These are phyloP conservation scores for Daboia siamensis DNA, from an alignment of 2,113 vertebrate species.

Conservation along the genomic window DNA sequence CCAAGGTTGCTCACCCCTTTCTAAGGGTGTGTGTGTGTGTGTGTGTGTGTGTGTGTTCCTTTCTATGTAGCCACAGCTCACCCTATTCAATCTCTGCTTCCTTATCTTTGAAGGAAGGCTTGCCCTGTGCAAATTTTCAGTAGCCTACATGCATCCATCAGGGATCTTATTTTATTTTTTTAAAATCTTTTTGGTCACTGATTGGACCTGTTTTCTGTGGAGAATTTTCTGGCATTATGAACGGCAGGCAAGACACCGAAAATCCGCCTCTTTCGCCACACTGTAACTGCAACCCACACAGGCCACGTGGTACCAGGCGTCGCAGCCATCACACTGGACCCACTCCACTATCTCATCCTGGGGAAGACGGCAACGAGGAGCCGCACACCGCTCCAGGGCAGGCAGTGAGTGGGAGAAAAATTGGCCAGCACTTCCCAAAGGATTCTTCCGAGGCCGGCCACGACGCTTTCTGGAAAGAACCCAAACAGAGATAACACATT, in stretches of 20 bases:
- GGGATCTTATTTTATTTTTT: neutral
- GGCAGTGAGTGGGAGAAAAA: slow-evolving; percentile 57
- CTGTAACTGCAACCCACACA: slow-evolving; percentile 75
- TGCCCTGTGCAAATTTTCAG: neutral
- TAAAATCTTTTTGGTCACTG: neutral
- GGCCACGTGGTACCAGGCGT: slow-evolving; percentile 82
- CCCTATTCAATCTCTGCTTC: neutral
- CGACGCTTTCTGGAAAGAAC: slow-evolving; percentile 67
- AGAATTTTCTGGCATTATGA: neutral
- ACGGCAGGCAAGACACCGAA: slow-evolving; percentile 75
- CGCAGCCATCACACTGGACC: slow-evolving; percentile 87
- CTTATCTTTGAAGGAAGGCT: neutral
- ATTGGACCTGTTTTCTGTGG: neutral
- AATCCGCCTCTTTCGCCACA: slow-evolving; percentile 74
- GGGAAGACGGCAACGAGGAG: slow-evolving; percentile 70
- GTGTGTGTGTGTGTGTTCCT: too few species aligned
- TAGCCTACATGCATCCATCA: too few species aligned
- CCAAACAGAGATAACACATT: neutral
- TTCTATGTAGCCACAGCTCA: neutral
- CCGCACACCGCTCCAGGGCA: slow-evolving; percentile 72
- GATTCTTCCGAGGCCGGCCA: slow-evolving; percentile 78
- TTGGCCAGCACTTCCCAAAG: slow-evolving; percentile 40
- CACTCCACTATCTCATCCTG: slow-evolving; percentile 85
- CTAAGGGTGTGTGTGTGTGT: too few species aligned
- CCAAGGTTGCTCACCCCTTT: neutral